These are phyloP conservation scores for Timema cristinae DNA, from an alignment of 2,888 invertebrate species.

Conservation along the genomic window DNA sequence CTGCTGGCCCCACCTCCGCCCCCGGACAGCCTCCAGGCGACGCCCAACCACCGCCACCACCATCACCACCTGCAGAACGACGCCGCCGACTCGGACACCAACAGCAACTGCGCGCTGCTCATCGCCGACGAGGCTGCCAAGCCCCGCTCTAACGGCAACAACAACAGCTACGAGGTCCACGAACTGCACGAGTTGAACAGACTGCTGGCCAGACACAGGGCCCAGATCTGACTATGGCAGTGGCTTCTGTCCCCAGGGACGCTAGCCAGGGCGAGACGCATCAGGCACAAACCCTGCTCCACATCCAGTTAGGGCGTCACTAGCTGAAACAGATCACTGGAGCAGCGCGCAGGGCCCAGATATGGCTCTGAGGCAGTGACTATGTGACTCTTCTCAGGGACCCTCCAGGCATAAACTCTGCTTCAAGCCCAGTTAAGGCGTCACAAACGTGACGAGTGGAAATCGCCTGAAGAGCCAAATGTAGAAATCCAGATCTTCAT, in stretches of 20 bases:
- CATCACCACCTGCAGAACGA: constrained; percentile 34
- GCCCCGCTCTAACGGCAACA: constrained; percentile 58
- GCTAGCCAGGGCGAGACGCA: no score
- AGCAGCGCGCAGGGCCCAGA: no score
- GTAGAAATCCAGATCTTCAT: no score
- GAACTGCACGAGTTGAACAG: constrained; percentile 51
- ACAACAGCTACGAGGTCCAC: constrained; percentile 72
- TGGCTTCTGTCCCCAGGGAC: constrained; percentile 8
- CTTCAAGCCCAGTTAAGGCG: no score
- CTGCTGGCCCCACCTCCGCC: background rate
- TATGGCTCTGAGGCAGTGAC: constrained; percentile 33
- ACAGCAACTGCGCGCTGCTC: constrained; percentile 53
- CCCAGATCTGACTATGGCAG: constrained; percentile 39
- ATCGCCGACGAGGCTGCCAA: constrained; percentile 39
- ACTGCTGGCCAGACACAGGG: constrained; percentile 35
- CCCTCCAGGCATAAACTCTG: no score
- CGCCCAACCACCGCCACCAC: constrained; percentile 32
- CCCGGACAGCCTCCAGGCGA: constrained; percentile 26
- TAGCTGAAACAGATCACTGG: no score
- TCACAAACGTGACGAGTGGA: no score
- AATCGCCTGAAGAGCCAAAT: no score
- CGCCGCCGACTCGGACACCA: constrained; percentile 57
- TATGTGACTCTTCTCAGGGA: background rate
- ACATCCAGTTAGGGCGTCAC: no score
- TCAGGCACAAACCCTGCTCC: no score